phyloP scores from a whole-genome alignment of 2,888 invertebrate species.

The Euzetes globulus region DNA sequence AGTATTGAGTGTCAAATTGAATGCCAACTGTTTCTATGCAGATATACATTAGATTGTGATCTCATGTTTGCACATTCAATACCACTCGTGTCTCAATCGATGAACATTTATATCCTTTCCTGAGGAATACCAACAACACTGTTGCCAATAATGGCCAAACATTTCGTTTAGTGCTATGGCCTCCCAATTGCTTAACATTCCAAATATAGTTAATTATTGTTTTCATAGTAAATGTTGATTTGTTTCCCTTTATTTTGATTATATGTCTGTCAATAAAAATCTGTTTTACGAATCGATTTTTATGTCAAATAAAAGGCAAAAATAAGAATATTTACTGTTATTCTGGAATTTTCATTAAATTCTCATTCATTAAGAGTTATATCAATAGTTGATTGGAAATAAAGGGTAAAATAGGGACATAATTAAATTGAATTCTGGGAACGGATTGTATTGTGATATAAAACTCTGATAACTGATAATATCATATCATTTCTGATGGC shows the following conservation, averaged over 20 bases:
- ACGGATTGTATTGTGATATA: background rate
- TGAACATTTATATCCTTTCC: background rate
- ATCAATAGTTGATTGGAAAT: background rate
- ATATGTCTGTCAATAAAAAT: background rate
- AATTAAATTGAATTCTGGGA: background rate
- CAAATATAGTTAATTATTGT: background rate
- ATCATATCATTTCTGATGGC: background rate
- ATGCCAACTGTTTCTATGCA: conserved; percentile 9
- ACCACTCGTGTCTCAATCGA: conserved; percentile 5
- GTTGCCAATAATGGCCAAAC: background rate
- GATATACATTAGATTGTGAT: conserved; percentile 13
- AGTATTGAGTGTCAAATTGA: conserved; percentile 11
- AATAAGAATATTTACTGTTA: no score
- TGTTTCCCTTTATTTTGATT: background rate
- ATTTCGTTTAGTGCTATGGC: background rate
- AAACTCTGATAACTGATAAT: conserved; percentile 15
- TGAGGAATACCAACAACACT: background rate
- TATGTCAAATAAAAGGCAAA: no score
- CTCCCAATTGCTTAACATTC: background rate
- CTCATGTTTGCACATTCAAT: background rate
- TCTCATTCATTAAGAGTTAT: no score
- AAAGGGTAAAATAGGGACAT: background rate
- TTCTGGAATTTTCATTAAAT: no score
- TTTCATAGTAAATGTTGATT: background rate
- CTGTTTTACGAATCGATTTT: no score